Base-by-base conservation (phyloP, 2,113 vertebrate genomes). In the Dunckerocampus dactyliophorus region DNA sequence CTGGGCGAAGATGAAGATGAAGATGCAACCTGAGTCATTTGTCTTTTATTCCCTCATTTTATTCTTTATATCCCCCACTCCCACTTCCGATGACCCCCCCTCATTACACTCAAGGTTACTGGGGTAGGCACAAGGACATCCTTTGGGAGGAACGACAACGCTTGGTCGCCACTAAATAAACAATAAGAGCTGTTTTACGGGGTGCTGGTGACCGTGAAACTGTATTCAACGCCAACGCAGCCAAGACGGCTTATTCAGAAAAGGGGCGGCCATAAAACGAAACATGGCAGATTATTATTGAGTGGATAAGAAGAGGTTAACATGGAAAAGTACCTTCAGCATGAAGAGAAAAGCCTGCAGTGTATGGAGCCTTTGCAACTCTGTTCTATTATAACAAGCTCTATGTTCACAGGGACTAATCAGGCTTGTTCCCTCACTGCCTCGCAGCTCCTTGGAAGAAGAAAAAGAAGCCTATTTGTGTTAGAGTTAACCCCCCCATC, bases 21-120 rank as follows among this genome's bases (percentile, higher is more conserved):
- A n/a, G n/a, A n/a, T n/a, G n/a, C n/a, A n/a, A n/a, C n/a, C n/a
- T n/a, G n/a, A n/a, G n/a, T n/a, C n/a, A n/a, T n/a, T n/a, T n/a
- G 55, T 82, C 69, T 78, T 83, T 85, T 64, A 83, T 75, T 85
- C 59, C 60, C 50, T 62, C 67, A 75, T 83, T 82, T 62, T 56
- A 66, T 79, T 74, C 55, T 60, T 14, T 71, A 59, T 69, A 76
- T 57, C 52, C 65, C 21, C 21, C 31, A 39, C n/a, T n/a, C n/a
- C n/a, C n/a, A 17, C 28, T 0, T 22, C 62, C 60, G 31, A 67
- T 47, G 68, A 64, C 75, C 39, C 87, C 75, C 87, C 84, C 82
- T 69, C 69, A 83, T 88, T 87, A 82, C 64, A 53, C 67, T 68
- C 82, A 88, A 89, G 87, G 88, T 88, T 79, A 85, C 80, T 55